Evolutionary conservation across 2,797 vertebrate genomes (phyloP), one percentile per base, ranked within the genome.

Genomic region (Ctenochaetus hawaiiensis): DNA sequence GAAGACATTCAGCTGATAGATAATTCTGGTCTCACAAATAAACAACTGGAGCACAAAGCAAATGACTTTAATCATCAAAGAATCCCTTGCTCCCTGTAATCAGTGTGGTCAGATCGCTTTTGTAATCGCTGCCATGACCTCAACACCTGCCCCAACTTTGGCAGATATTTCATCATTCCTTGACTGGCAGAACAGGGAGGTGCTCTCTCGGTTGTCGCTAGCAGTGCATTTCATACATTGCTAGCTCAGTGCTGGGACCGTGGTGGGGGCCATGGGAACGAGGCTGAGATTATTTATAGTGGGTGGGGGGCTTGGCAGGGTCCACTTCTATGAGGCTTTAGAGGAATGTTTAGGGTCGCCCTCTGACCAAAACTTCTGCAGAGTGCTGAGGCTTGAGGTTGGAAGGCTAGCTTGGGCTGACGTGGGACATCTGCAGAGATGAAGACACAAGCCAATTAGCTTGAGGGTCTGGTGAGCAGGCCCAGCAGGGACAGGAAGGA

Each of bases 231-330:
- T 82, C 22, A 18, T 54, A 22, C 61, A 51, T 81, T 78, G 65
- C 63, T 80, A 74, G 47, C 60, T 16, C 72, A 78, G 57, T 37
- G 58, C 78, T 47, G 68, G 85, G 79, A 86, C 80, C 72, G 80
- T 23, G 17, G 83, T 86, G 86, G 87, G 87, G 91, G 85, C 91
- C 94, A 94, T 95, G 95, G 94, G 95, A 96, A 95, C 91, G 87
- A 81, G 80, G 83, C 85, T 89, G 78, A 52, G 73, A 84, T 87
- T 95, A 95, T 95, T 95, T 94, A 94, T 95, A 95, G 90, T 70
- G 59, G 54, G 78, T 71, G 30, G 70, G 74, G 48, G 68, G 77
- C 78, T 87, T 89, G 88, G 90, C 86, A 88, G 78, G 72, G 87
- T 71, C 81, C 78, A 87, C 86, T 88, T 90, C 86, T 83, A 81